These are phyloP conservation scores for Agrilus mali DNA, from an alignment of 2,888 invertebrate species.

Conservation along the genomic window DNA sequence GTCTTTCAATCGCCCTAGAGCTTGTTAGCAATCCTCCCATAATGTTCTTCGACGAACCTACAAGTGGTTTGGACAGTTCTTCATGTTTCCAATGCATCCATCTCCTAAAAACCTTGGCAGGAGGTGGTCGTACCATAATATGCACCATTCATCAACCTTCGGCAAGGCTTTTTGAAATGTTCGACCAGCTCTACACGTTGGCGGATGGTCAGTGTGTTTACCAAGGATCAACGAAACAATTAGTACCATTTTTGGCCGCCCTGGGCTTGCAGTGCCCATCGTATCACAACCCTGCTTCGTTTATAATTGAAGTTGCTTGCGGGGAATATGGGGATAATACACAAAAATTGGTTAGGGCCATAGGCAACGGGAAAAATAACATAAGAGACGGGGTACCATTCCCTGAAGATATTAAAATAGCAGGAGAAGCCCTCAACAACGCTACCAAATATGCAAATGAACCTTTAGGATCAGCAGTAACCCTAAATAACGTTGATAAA, in stretches of 20 bases:
- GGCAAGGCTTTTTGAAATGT: slow-evolving; percentile 93
- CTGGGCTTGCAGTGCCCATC: slow-evolving; percentile 83
- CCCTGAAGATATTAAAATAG: slow-evolving; percentile 41
- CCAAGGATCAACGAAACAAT: slow-evolving; percentile 73
- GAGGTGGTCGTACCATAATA: slow-evolving; percentile 85
- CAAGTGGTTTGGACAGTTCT: slow-evolving; percentile 90
- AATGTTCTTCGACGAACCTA: slow-evolving; percentile 97
- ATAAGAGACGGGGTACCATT: slow-evolving; percentile 62
- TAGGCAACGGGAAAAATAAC: slow-evolving; percentile 72
- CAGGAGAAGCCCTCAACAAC: slow-evolving; percentile 34
- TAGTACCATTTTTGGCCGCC: slow-evolving; percentile 70
- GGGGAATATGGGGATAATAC: slow-evolving; percentile 93
- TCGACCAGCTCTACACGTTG: slow-evolving; percentile 86
- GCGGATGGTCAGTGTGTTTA: slow-evolving; percentile 93
- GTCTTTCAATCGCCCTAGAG: slow-evolving; percentile 87
- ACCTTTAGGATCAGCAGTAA: slow-evolving; percentile 32
- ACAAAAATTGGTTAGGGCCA: slow-evolving; percentile 69
- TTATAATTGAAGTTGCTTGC: slow-evolving; percentile 92
- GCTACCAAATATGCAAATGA: slow-evolving; percentile 22
- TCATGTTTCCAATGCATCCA: slow-evolving; percentile 92
- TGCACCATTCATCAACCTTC: slow-evolving; percentile 96
- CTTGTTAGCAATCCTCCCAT: slow-evolving; percentile 93
- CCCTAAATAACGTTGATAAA: slow-evolving; percentile 19
- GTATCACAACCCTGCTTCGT: slow-evolving; percentile 95
- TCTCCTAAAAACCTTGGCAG: slow-evolving; percentile 74